Base-by-base conservation (phyloP, 2,797 vertebrate species). In the Oreochromis mossambicus region DNA sequence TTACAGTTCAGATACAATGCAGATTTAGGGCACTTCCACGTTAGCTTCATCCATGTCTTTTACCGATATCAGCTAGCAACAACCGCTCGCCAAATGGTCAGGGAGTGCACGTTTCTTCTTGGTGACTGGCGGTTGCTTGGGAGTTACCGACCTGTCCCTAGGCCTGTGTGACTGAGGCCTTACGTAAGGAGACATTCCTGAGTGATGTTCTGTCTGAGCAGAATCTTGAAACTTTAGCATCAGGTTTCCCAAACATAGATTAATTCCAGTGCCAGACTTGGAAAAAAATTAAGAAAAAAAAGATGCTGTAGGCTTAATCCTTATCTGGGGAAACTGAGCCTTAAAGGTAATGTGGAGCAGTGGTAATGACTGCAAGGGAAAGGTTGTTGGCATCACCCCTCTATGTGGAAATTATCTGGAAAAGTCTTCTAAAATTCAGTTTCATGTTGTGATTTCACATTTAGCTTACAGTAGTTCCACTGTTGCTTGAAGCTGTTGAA, bases 151-250 rank as follows among this genome's bases (percentile, higher is more conserved):
- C 15, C 26, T 48, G 68, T 73, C 24, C 17, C 8, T 29, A 50
- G 24, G 68, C 43, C 24, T 73, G 4, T 70, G 66, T 73, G 68
- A 73, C 68, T 5, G 68, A 29, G 24, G 68, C 24, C 14, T 84
- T 50, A 41, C 41, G 29, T 77, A 43, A 79, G 78, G 15, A 92
- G 89, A 95, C 94, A 96, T 95, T 95, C 94, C 95, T 93, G 86
- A 92, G 88, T 87, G 89, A 92, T 92, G 78, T 78, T 92, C 78
- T 78, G 80, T 85, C 68, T 24, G 54, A 66, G 78, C 79, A 84
- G 17, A 9, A 76, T 83, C 66, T 80, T 83, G 63, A 86, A 79
- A 73, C 15, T 58, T 63, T 80, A 66, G 17, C 26, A 34, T 48
- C 46, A 75, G 70, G 70, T 75, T 50, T 75, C 70, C 46, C 43